phyloP scores from a whole-genome alignment of 2,888 invertebrate genomes.

The Tetragnatha montana region DNA sequence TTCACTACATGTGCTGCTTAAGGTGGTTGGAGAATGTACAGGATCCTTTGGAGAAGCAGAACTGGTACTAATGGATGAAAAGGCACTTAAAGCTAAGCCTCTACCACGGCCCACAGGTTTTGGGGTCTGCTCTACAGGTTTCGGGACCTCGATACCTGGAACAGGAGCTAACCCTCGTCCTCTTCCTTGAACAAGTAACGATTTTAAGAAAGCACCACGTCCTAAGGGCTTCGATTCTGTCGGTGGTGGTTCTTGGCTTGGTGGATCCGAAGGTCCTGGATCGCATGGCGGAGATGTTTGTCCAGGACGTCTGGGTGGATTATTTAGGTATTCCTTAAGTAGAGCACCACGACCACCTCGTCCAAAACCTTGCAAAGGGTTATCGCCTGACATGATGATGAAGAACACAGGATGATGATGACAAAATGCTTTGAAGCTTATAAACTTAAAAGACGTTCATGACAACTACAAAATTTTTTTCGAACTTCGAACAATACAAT shows the following conservation, averaged over 20 bases:
- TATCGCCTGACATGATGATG: conserved; percentile 41
- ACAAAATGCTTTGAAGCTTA: background rate
- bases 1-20: conserved; percentile 16
- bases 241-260: background rate
- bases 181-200: conserved; percentile 21
- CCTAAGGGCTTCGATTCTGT: conserved; percentile 19
- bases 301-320: conserved; percentile 62
- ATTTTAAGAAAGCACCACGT: conserved; percentile 52
- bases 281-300: conserved; percentile 12
- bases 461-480: background rate
- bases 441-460: background rate
- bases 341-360: conserved; percentile 68
- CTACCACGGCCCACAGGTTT: conserved; percentile 37
- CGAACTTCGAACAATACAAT: no score
- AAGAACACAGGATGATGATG: background rate
- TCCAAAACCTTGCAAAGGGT: conserved; percentile 45
- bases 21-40: background rate
- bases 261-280: background rate
- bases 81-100: conserved; percentile 28
- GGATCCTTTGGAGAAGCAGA: background rate
- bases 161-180: conserved; percentile 25
- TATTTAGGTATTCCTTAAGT: conserved; percentile 51
- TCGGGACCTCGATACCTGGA: background rate
- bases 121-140: background rate
- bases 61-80: background rate